These are phyloP conservation scores for Polyommatus icarus DNA, from an alignment of 2,888 invertebrate species.

Conservation along the genomic window DNA sequence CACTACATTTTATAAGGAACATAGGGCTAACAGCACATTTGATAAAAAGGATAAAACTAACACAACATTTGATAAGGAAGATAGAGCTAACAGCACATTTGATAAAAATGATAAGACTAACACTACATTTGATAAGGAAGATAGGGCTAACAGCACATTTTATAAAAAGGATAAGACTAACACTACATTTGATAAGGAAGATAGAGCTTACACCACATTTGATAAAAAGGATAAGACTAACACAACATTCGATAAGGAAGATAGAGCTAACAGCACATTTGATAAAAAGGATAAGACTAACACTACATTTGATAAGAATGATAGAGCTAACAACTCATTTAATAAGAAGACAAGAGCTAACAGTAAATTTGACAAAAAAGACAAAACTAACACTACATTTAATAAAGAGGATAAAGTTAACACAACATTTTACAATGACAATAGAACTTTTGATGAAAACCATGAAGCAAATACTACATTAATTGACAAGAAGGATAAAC, in stretches of 20 bases:
- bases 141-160: not conserved
- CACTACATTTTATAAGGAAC: constrained; percentile 32
- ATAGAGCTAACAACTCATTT: constrained; percentile 46
- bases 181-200: constrained; percentile 11
- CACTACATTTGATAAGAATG: constrained; percentile 36
- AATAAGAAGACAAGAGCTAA: constrained; percentile 44
- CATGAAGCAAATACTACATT: not conserved
- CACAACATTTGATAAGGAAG: not conserved
- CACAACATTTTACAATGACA: not conserved
- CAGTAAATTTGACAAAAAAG: not conserved
- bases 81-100: constrained; percentile 22
- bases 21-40: not conserved
- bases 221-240: constrained; percentile 28
- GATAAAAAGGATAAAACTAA: constrained; percentile 22
- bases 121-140: constrained; percentile 18
- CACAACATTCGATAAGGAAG: constrained; percentile 31
- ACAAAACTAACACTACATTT: not conserved
- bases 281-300: not conserved
- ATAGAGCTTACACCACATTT: constrained; percentile 1
- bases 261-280: constrained; percentile 45
- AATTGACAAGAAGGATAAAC: not conserved
- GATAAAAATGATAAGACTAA: constrained; percentile 38
- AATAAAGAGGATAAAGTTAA: too few relatives aligned
- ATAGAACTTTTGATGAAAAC: not conserved
- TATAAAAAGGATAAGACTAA: constrained; percentile 38